A percentile compares a stretch with the other conserved stretches of the same genome.
These are phyloP conservation scores for Empis livida DNA, from an alignment of 2,888 invertebrate genomes.

Conservation along the genomic window DNA sequence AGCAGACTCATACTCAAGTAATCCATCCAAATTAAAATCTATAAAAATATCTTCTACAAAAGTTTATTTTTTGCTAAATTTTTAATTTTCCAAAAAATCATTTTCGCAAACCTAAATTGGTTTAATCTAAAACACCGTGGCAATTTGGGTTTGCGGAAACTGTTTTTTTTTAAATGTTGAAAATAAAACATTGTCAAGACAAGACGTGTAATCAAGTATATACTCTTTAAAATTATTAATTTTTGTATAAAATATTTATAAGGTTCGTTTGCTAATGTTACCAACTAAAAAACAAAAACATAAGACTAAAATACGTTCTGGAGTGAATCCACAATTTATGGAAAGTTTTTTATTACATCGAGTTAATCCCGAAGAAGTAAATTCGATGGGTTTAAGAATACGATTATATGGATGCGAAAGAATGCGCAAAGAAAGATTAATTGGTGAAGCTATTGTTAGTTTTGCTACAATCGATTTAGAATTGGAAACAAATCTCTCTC, in stretches of 20 bases:
- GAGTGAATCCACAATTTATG: constrained; percentile 85
- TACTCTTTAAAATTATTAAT: no score
- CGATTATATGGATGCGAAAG: constrained; percentile 86
- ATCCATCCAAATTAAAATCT: no score
- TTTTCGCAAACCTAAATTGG: no score
- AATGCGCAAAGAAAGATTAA: constrained; percentile 80
- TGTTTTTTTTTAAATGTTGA: no score
- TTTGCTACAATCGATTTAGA: constrained; percentile 84
- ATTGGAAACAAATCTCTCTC: constrained; percentile 80
- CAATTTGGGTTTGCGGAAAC: no score
- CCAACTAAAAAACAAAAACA: constrained; percentile 89
- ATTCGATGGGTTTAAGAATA: constrained; percentile 79
- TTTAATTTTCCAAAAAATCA: no score
- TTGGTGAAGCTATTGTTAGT: constrained; percentile 82
- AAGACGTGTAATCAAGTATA: not conserved
- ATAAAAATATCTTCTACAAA: no score
- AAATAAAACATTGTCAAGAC: no score
- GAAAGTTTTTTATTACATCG: constrained; percentile 81
- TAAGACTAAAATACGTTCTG: constrained; percentile 84
- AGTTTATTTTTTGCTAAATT: no score
- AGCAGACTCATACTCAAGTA: constrained; percentile 57
- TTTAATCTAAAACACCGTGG: no score
- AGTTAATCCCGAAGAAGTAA: constrained; percentile 89
- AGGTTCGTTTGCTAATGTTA: constrained; percentile 76
- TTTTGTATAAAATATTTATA: no score